Evolutionary conservation across 2,797 vertebrate species (phyloP), one percentile per base, ranked within the genome.

Genomic region (Acipenser oxyrinchus): DNA sequence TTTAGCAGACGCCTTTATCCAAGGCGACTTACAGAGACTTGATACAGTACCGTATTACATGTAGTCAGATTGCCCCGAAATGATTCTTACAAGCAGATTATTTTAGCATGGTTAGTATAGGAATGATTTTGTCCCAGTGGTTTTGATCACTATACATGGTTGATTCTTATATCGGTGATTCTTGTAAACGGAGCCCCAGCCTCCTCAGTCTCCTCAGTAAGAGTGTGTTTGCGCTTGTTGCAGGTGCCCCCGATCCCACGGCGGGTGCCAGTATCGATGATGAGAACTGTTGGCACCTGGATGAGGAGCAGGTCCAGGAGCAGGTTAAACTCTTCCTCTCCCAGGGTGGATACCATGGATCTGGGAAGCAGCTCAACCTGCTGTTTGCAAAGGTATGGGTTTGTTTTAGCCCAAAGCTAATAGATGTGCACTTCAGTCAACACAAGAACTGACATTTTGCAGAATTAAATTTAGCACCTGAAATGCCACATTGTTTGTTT

Each of bases 291-390:
- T 98, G 95, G 95, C 95, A 98, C 84, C 85, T 98, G 84, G 95
- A 98, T 73, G 95, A 98, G 83, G 95, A 98, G 74, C 95, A 98
- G 75, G 95, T 98, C 73, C 94, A 95, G 84, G 95, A 97, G 73
- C 95, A 98, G 85, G 95, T 98, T 82, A 98, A 97, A 81, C 88
- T 95, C 73, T 98, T 98, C 75, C 94, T 98, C 57, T 97, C 95
- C 70, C 95, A 98, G 83, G 93, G 95, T 3, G 95, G 95, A 68
- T 96, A 97, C 89, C 94, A 97, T 49, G 95, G 95, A 84, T 95
- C 94, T 72, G 95, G 95, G 74, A 96, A 95, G 82, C 95, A 97
- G 79, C 95, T 97, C 85, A 97, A 96, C 89, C 83, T 97, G 76
- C 92, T 97, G 77, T 97, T 97, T 88, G 92, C 93, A 81, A 97